These are phyloP conservation scores for Eupithecia subfuscata DNA, from an alignment of 2,888 invertebrate genomes.

Conservation along the genomic window DNA sequence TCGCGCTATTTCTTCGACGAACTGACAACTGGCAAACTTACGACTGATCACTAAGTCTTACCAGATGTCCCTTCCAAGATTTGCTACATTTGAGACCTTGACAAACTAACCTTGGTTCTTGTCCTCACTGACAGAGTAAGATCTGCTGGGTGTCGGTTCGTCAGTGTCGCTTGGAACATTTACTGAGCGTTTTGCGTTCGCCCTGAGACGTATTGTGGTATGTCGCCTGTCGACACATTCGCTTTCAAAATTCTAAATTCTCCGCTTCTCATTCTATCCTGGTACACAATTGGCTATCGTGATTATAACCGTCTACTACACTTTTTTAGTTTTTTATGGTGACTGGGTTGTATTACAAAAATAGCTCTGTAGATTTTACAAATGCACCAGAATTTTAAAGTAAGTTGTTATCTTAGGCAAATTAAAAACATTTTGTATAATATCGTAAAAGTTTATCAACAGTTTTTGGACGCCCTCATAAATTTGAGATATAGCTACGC, in stretches of 20 bases:
- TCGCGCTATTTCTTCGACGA: slow-evolving; percentile 41
- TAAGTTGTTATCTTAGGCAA: background rate
- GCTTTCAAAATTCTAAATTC: slow-evolving; percentile 46
- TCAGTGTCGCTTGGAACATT: slow-evolving; percentile 34
- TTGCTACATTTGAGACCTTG: background rate
- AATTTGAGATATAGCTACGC: background rate
- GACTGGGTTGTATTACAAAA: slow-evolving; percentile 44
- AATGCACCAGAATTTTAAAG: background rate
- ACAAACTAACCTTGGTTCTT: background rate
- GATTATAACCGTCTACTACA: slow-evolving; percentile 40
- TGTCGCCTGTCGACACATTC: slow-evolving; percentile 29
- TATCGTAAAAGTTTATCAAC: background rate
- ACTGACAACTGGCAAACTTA: slow-evolving; percentile 23
- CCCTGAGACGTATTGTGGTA: slow-evolving; percentile 36
- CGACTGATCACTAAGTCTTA: no score
- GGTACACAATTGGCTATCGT: slow-evolving; percentile 53
- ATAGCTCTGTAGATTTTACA: background rate
- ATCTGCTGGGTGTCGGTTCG: slow-evolving; percentile 25
- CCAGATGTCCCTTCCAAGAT: no score
- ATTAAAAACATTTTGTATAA: background rate
- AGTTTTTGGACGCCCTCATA: background rate
- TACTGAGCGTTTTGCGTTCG: slow-evolving; percentile 39
- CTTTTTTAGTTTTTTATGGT: slow-evolving; percentile 27
- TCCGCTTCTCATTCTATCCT: slow-evolving; percentile 45
- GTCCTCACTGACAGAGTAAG: slow-evolving; percentile 1